Base-by-base conservation (phyloP, 2,113 vertebrate genomes). In the Herpetotheres cachinnans region DNA sequence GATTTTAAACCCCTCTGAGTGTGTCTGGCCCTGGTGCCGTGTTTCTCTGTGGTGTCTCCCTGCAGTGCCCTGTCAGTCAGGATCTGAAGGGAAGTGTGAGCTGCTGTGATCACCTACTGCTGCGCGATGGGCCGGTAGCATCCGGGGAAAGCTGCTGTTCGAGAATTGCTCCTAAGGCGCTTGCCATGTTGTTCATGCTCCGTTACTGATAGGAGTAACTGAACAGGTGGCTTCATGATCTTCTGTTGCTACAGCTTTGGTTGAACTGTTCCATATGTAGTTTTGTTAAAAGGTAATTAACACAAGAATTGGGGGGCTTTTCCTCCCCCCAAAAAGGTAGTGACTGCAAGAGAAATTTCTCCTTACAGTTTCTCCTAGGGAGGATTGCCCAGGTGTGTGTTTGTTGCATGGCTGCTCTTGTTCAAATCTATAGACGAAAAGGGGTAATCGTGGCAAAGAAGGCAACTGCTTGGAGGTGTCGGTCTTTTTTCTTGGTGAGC, bases 241-340 rank as follows among this genome's bases (percentile, higher is more conserved):
- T 86, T 61, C 58, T 90, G 22, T 49, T 62, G n/a, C 56, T n/a
- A 56, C 42, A 79, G 38, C 20, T 94, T 86, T 71, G 69, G 40
- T 79, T 72, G 67, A 94, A 38, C 21, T 52, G 5, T 59, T 84
- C 26, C 2, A 0, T 63, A 7, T 55, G n/a, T 42, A 19, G 52
- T 19, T 84, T 58, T 55, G 50, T 47, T 71, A 50, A 78, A 89
- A 85, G 24, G 16, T 42, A 52, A 40, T 91, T 93, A 65, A 76
- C 20, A 20, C 7, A 30, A 67, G 8, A 6, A 67, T 58, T 52
- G 59, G 17, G 25, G 4, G 3, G 7, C 22, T 38, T 4, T 7
- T 2, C 2, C 3, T 2, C 1, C 0, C 13, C 34, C 8, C 1
- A 30, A 67, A 52, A 40, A 24, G 13, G 1, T 16, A n/a, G 17